Base-by-base conservation (phyloP, 2,113 vertebrate genomes). In the Chaenogobius annularis region DNA sequence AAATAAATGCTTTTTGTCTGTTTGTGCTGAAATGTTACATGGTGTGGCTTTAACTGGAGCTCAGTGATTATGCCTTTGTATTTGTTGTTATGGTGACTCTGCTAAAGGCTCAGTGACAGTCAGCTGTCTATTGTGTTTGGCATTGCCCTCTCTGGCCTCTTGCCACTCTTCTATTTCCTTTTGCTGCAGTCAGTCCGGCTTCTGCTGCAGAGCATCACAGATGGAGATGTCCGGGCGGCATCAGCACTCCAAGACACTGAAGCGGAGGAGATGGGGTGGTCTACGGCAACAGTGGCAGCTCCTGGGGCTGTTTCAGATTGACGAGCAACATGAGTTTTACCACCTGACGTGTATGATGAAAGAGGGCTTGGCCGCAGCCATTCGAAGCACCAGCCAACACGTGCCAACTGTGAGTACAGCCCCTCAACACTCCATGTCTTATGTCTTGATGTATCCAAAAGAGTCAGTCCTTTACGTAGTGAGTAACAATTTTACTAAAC, bases 291-390 rank as follows among this genome's bases (percentile, higher is more conserved):
- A 93, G 71, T 95, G 94, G 92, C 93, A 92, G 17, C 90, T 95
- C n/a, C 75, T 96, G 20, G 96, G 96, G 15, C 81, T 97, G 70
- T 96, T 97, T 84, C 95, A 96, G 88, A 95, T 97, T 1, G 88
- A 93, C 64, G 83, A 88, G 2, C 87, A 93, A 20, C 96, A 97
- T 0, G 93, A 96, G 78, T 93, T 95, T 72, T 94, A 95, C 74
- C 22, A 48, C 19, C 81, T 96, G 67, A 94, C 93, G 0, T 93
- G 93, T 62, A 94, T 95, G 93, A 94, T 97, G 89, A 96, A 96
- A 85, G 89, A 94, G 43, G 96, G 96, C 5, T 84, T 97, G 61
- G 87, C 85, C 50, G 89, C 91, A 5, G 94, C 96, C 52, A 88
- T 93, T n/a, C 94, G 95, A 71, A 90, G 78, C 66, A 89, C 90